phyloP scores from a whole-genome alignment of 1,140 invertebrate species.

The Aplysia californica region DNA sequence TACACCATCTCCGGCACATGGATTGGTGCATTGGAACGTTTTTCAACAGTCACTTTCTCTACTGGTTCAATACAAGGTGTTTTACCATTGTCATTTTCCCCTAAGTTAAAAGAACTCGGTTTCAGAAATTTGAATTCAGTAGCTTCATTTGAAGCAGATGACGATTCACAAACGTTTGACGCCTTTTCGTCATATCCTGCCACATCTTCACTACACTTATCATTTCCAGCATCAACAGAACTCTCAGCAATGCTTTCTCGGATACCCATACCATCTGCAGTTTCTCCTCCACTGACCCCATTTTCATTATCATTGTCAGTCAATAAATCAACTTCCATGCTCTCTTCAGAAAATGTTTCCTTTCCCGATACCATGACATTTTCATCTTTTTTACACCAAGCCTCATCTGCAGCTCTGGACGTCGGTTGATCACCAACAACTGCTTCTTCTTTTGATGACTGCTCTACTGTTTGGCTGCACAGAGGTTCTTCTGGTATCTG shows the following conservation, averaged over 20 bases:
- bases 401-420: too few species aligned
- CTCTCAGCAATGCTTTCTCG: neutral
- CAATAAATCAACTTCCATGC: neutral
- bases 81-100: too few species aligned
- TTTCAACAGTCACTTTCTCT: conserved; percentile 5
- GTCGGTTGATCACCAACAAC: too few species aligned
- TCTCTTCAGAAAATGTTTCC: neutral
- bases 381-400: too few species aligned
- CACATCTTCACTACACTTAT: neutral
- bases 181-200: too few species aligned
- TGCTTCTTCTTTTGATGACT: too few species aligned
- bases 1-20: conserved; percentile 30
- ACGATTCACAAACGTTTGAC: neutral
- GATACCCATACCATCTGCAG: neutral
- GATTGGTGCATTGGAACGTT: neutral
- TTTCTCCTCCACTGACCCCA: neutral
- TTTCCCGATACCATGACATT: too few species aligned
- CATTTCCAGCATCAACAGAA: neutral
- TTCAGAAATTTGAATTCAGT: conserved; percentile 13
- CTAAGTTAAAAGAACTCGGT: too few species aligned
- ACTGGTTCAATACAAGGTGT: too few species aligned
- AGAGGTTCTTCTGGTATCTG: too few species aligned
- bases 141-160: neutral
- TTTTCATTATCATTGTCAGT: neutral
- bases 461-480: too few species aligned